phyloP scores from a whole-genome alignment of 2,113 vertebrate genomes.

The Misgurnus anguillicaudatus region DNA sequence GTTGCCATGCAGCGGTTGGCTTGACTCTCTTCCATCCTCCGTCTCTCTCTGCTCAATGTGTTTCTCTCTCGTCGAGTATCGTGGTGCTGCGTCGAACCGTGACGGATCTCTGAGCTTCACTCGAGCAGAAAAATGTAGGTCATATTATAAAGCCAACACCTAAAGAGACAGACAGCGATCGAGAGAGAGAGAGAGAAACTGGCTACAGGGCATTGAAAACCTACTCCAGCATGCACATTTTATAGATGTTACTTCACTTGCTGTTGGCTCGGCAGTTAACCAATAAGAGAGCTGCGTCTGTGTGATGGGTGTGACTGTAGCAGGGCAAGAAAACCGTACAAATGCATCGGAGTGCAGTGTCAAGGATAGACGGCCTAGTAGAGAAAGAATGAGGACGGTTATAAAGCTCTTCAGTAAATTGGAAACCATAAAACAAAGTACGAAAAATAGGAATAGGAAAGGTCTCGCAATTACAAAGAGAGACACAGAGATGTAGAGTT shows the following conservation, averaged over 20 bases:
- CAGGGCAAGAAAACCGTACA: conserved; percentile 42
- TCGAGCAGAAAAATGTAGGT: conserved; percentile 66
- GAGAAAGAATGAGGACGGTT: neutral
- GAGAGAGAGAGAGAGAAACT: conserved; percentile 8
- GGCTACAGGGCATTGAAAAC: conserved; percentile 31
- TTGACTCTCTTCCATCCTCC: conserved; percentile 6
- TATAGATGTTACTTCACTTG: conserved; percentile 37
- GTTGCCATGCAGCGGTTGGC: conserved; percentile 76
- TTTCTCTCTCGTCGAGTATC: conserved; percentile 43
- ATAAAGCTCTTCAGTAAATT: conserved; percentile 1
- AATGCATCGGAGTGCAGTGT: conserved; percentile 29
- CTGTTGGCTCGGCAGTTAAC: conserved; percentile 14
- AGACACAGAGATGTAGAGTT: neutral
- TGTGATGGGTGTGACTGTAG: conserved; percentile 46
- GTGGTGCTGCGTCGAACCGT: conserved; percentile 51
- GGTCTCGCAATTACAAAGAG: neutral
- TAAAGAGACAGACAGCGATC: conserved; percentile 28
- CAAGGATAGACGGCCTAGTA: conserved; percentile 33
- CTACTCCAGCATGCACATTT: conserved; percentile 44
- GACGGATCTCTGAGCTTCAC: conserved; percentile 61
- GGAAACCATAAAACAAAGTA: neutral
- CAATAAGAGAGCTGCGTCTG: conserved; percentile 31
- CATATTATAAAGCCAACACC: conserved; percentile 60
- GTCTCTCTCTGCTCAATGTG: conserved; percentile 32
- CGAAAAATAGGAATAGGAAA: neutral